Conservation (phyloP, 37 sponge, comb jelly and placozoan species). For the Tethya wilhelma region DNA sequence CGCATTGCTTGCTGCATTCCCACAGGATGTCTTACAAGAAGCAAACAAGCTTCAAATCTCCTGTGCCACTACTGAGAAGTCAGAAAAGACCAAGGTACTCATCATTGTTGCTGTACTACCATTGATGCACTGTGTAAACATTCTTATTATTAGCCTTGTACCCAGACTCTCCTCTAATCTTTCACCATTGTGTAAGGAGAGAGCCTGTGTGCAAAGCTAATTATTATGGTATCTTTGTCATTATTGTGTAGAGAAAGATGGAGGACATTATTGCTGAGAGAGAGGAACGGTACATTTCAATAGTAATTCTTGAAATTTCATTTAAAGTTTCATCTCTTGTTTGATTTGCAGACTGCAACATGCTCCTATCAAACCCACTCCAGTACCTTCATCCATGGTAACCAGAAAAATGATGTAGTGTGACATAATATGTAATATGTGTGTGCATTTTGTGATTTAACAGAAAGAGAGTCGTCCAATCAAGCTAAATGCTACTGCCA, state of each 20-base stretch:
- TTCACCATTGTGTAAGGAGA: background rate
- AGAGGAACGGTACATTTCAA: slow-evolving; percentile 49
- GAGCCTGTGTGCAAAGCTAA: background rate
- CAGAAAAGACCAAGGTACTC: slow-evolving; percentile 76
- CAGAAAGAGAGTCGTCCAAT: slow-evolving; percentile 68
- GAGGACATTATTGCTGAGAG: slow-evolving; percentile 62
- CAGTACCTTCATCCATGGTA: slow-evolving; percentile 39
- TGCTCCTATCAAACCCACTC: slow-evolving; percentile 34
- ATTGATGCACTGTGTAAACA: background rate
- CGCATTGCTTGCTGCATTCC: no score
- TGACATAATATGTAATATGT: background rate
- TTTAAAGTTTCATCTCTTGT: background rate
- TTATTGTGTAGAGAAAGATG: slow-evolving; percentile 44
- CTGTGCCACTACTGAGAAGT: slow-evolving; percentile 82
- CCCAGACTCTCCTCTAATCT: background rate
- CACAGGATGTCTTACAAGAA: slow-evolving; percentile 53
- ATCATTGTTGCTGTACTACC: background rate
- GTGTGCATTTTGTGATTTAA: background rate
- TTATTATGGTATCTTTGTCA: background rate
- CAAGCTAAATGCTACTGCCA: slow-evolving; percentile 94
- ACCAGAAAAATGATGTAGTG: background rate
- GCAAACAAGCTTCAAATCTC: slow-evolving; percentile 54
- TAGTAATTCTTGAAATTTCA: background rate
- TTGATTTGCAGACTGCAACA: slow-evolving; percentile 31
- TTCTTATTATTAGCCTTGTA: background rate